phyloP scores from a whole-genome alignment of 64 coral and sea anemone species.

The Montipora efflorescens region DNA sequence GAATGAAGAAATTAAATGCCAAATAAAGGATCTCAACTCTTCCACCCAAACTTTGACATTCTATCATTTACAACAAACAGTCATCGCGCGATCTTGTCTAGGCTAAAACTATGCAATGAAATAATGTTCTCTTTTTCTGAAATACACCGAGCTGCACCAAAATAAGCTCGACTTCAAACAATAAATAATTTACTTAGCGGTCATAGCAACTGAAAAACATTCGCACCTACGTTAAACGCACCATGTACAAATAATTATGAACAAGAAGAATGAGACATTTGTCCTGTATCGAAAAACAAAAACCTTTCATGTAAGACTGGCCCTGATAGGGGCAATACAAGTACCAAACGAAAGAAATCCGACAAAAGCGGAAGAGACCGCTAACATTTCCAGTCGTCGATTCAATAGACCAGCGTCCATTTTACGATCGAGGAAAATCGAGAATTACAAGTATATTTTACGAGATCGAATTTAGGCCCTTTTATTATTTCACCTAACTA shows the following conservation, averaged over 20 bases:
- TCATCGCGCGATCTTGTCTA: neutral
- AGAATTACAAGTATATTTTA: neutral
- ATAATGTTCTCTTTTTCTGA: neutral
- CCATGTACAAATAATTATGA: neutral
- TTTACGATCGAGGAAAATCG: neutral
- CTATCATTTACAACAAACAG: neutral
- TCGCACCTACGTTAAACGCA: neutral
- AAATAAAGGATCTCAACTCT: neutral
- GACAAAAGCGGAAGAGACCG: neutral
- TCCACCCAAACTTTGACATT: neutral
- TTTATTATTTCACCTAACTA: neutral
- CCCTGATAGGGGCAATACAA: neutral
- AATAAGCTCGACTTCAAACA: constrained; percentile 48
- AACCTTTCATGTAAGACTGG: neutral
- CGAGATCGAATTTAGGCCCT: neutral
- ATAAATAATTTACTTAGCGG: constrained; percentile 42
- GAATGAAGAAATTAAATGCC: neutral
- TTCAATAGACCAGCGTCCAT: neutral
- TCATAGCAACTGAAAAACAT: neutral
- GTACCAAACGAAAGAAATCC: neutral
- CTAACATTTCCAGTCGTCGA: neutral
- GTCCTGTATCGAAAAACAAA: neutral
- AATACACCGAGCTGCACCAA: constrained; percentile 6
- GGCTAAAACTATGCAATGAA: neutral
- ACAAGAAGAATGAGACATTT: neutral